Base-by-base conservation (phyloP, 1,140 invertebrate species). In the Drosophila yakuba region DNA sequence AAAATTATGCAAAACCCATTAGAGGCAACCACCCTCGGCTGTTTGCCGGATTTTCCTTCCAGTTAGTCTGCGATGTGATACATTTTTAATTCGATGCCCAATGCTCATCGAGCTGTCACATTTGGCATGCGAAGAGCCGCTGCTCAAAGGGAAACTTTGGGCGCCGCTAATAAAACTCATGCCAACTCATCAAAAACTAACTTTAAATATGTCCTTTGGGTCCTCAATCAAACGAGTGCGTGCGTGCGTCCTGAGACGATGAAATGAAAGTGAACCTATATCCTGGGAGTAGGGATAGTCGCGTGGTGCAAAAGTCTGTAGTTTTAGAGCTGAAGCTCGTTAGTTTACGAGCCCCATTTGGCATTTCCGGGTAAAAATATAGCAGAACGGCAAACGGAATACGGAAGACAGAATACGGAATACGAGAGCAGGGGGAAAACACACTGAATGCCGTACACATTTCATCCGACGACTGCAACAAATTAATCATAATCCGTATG, bases 151-250 rank as follows among this genome's bases (percentile, higher is more conserved):
- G 59, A 56, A 75, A 88, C 52, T 86, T 83, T 44, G 60, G 61
- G 86, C 43, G 76, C 83, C 63, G 58, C 78, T 85, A 85, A 85
- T 85, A 85, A 85, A 85, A 88, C 83, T 82, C 80, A 78, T 85
- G 83, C 83, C 83, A 88, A 88, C 83, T 88, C 82, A 85, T 85
- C 82, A 85, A 78, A 84, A 88, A 80, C 60, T 78, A 85, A 85
- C 82, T 85, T 85, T 82, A 85, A 85, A 85, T 78, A 82, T 75
- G 83, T 82, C 83, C 83, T 71, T 38, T 50, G 78, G 82, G 83
- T 43, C 38, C 38, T 14, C 55, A 78, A 82, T 78, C 58, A 75
- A 66, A 75, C 43, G 78, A 69, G 56, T 81, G 82, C 60, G 81
- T 85, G 73, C 73, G 73, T 76, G 73, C 60, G 59, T 68, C 64